phyloP scores from a whole-genome alignment of 2,888 invertebrate species.

The Mythimna lalbum region DNA sequence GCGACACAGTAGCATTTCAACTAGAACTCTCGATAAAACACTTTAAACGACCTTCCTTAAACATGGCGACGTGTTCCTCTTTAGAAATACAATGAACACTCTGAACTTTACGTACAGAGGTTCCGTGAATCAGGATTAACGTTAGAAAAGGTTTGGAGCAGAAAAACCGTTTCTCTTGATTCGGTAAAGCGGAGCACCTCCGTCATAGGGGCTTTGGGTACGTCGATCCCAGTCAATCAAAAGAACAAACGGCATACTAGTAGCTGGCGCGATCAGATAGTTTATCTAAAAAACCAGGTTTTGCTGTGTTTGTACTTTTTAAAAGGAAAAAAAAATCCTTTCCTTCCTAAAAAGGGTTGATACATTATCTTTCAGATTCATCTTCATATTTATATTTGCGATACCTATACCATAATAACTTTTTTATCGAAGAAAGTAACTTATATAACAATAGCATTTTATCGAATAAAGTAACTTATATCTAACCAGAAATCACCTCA shows the following conservation, averaged over 20 bases:
- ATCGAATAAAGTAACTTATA: no score
- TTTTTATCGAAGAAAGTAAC: no score
- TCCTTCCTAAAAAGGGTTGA: no score
- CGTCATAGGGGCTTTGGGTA: not conserved
- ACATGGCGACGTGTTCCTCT: conserved; percentile 16
- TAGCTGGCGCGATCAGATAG: no score
- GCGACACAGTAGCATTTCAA: conserved; percentile 25
- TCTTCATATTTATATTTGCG: no score
- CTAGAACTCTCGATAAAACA: conserved; percentile 33
- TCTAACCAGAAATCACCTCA: not conserved
- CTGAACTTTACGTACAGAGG: conserved; percentile 4
- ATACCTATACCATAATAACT: no score
- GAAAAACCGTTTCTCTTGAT: not conserved
- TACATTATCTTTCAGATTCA: no score
- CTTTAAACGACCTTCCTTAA: conserved; percentile 18
- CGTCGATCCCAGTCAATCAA: not conserved
- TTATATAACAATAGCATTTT: no score
- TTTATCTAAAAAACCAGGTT: no score
- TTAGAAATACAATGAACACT: conserved; percentile 28
- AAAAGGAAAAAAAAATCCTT: no score
- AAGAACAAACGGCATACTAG: not conserved
- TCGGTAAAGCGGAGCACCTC: not conserved
- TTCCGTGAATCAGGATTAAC: not conserved
- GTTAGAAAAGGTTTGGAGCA: not conserved
- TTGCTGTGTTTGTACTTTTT: no score